Evolutionary conservation across 2,113 vertebrate genomes (phyloP).

Genomic region (Paradisaea rubra): DNA sequence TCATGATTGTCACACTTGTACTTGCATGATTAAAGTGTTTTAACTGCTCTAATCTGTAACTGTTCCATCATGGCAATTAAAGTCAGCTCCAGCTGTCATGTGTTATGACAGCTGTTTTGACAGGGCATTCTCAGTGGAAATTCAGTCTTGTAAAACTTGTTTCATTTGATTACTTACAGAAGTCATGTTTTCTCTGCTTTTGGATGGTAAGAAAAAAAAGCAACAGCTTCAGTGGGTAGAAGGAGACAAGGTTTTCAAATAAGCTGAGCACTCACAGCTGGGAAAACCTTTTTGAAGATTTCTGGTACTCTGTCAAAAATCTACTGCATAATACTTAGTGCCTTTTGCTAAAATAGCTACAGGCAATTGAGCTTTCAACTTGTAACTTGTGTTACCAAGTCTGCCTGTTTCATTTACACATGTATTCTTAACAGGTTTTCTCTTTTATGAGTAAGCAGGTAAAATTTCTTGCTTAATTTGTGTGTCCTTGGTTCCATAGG

Average conservation of each 20-base stretch:
- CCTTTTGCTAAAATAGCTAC: neutral
- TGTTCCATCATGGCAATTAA: slow-evolving; percentile 7
- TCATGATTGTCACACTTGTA: neutral
- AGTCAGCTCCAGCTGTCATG: neutral
- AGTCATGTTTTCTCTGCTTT: neutral
- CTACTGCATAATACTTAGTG: neutral
- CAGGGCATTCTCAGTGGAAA: slow-evolving; percentile 6
- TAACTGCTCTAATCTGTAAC: neutral
- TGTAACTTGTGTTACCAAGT: neutral
- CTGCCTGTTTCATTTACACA: neutral
- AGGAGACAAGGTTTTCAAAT: neutral
- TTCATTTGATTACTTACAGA: neutral
- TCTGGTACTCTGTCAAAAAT: neutral
- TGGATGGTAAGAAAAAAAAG: neutral
- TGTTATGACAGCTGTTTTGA: slow-evolving; percentile 20
- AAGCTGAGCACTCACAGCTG: neutral
- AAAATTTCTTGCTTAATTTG: neutral
- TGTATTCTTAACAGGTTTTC: neutral
- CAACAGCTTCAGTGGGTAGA: neutral
- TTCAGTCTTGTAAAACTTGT: neutral
- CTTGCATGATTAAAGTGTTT: neutral
- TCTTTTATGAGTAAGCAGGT: neutral
- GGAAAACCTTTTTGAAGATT: neutral
- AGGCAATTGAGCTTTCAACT: neutral
- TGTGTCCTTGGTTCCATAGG: slow-evolving; percentile 56